Evolutionary conservation across 1,140 invertebrate genomes (phyloP).

Genomic region (Anastrepha obliqua): DNA sequence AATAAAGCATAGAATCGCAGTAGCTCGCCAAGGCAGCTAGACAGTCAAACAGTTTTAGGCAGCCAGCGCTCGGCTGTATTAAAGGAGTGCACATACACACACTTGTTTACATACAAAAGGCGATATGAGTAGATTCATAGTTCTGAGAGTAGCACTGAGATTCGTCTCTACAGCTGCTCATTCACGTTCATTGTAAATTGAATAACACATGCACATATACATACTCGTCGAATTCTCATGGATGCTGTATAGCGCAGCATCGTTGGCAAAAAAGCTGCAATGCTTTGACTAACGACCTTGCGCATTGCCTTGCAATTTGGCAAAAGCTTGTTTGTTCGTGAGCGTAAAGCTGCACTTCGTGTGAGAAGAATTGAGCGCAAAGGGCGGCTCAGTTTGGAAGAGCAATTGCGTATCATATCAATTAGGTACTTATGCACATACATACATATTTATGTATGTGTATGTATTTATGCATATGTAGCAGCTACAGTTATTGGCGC

Average conservation of each 20-base stretch:
- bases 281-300: neutral
- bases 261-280: neutral
- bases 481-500: slow-evolving; percentile 14
- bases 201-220: neutral
- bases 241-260: slow-evolving; percentile 35
- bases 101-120: neutral
- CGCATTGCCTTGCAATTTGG: slow-evolving; percentile 10
- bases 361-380: neutral
- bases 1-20: slow-evolving; percentile 48
- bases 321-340: neutral
- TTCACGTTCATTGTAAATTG: slow-evolving; percentile 22
- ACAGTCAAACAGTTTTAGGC: neutral
- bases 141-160: neutral
- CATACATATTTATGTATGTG: neutral
- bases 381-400: slow-evolving; percentile 6
- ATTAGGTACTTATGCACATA: neutral
- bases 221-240: neutral
- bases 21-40: neutral
- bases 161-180: slow-evolving; percentile 2
- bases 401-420: neutral
- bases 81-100: neutral
- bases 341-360: slow-evolving; percentile 19
- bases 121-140: neutral
- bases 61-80: neutral
- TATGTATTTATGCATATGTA: neutral